Evolutionary conservation across 2,797 vertebrate genomes (phyloP), one percentile per base, ranked within the genome.

Genomic region (Prunella strophiata): DNA sequence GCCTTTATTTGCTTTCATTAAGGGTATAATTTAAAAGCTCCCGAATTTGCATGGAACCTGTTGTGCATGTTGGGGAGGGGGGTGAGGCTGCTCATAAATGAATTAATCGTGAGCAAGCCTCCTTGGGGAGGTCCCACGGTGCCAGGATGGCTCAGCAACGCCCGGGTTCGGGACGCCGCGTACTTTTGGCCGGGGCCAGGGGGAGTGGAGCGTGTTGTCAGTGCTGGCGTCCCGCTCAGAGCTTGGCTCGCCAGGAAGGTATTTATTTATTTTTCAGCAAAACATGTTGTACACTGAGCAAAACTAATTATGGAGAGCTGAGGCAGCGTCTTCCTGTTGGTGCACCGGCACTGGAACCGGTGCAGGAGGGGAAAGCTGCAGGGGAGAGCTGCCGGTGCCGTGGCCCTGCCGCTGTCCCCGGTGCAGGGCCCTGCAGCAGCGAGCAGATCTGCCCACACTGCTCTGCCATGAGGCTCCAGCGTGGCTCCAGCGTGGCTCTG

Each of bases 1-100:
- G 98, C 97, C 91, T 98, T 98, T 98, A 98, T 98, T 98, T 98
- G 98, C 97, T 98, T 98, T 98, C 98, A 98, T 98, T 98, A 98
- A 97, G 95, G 79, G 96, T 96, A 98, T 98, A 98, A 98, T 98
- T 98, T 98, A 98, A 98, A 98, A 98, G 98, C 98, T 98, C 96
- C 95, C 85, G 38, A 96, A 98, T 98, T 98, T 98, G 97, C 98
- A 97, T 97, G 97, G 97, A 97, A 98, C 98, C 98, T 98, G 97
- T 98, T 98, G 98, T 98, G 97, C 94, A 9, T 51, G 61, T 94
- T 93, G 89, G 50, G 83, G 88, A 62, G 58, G 59, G 65, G 81
- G 77, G 19, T 2, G 90, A 74, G 52, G 76, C 94, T 91, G 88
- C 94, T 96, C 88, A 22, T 93, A 95, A 96, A 93, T 92, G 94